Base-by-base conservation (phyloP, 2,888 invertebrate genomes). In the Syrphus vitripennis region DNA sequence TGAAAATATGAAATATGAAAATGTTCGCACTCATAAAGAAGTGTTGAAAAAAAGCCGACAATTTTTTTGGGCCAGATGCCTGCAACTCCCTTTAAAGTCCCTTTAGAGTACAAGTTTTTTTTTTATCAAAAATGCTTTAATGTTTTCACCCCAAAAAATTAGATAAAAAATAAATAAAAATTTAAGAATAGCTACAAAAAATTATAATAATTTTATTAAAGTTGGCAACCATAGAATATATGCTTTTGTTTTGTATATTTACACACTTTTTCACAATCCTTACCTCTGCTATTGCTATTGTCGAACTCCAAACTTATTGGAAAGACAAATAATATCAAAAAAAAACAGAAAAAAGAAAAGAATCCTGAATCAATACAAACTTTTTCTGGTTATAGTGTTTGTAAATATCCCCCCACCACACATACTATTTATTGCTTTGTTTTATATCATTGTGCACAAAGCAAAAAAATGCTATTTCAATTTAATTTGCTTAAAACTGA, bases 321-420 rank as follows among this genome's bases (percentile, higher is more conserved):
- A 63, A 75, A 75, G 29, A 78, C 69, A 78, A 78, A 83, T 70
- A 83, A 40, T 21, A 31, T 37, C 14, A 16, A 31, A 21, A n/a
- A 16, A 21, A 29, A 34, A 1, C 16, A 24, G 4, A 12, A 0
- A 48, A 40, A 24, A 57, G 53, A 34, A 55, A 7, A 24, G 48
- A 42, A 75, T 74, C 74, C 74, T 83, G 57, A 78, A 78, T 78
- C 83, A 74, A 83, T 79, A 79, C 9, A 31, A 65, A 40, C 40
- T 69, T 69, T 42, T 55, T 48, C 70, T 48, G 71, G 21, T 45
- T 40, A 34, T 21, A 29, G 42, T 70, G 42, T 67, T 78, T 74
- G 29, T 21, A 6, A 42, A 3, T 37, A 14, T 12, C n/a, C n/a
- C n/a, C n/a, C n/a, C n/a, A n/a, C n/a, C n/a, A n/a, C n/a, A 26